These are phyloP conservation scores for Kradibia gibbosae DNA, from an alignment of 1,140 invertebrate species.

Conservation along the genomic window DNA sequence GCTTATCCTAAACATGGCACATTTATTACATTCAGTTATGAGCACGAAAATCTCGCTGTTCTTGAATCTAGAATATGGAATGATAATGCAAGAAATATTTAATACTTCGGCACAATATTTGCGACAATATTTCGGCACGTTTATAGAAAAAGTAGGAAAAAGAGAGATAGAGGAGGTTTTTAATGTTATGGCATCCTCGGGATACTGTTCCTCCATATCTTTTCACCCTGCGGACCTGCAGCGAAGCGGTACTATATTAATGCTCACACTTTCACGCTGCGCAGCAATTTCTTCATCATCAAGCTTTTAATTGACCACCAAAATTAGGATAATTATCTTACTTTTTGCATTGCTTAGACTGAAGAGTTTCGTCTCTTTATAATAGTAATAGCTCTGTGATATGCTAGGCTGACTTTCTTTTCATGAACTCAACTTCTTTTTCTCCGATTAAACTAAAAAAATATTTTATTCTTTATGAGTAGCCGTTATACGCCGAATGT, in stretches of 20 bases:
- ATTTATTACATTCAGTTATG: neutral
- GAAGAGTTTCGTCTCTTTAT: too few relatives aligned
- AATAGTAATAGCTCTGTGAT: neutral
- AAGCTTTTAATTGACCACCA: neutral
- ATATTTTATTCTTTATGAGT: conserved; percentile 4
- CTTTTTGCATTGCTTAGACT: too few relatives aligned
- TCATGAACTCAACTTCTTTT: neutral
- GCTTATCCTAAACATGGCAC: neutral
- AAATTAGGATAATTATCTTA: neutral
- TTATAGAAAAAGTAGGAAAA: neutral
- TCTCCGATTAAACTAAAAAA: neutral
- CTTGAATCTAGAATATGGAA: neutral
- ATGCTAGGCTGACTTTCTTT: neutral
- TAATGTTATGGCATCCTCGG: conserved; percentile 25
- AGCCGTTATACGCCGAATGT: neutral
- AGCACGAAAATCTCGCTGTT: neutral
- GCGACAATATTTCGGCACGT: too few relatives aligned
- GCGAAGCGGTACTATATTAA: neutral
- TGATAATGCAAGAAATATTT: too few relatives aligned
- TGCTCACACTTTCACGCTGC: conserved; percentile 38
- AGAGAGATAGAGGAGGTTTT: conserved; percentile 23
- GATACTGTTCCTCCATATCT: neutral
- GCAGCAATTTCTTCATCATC: neutral
- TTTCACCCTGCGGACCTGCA: neutral
- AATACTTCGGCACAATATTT: too few relatives aligned